Conservation (phyloP, 2,888 invertebrate genomes). For the Acrobasis repandana region DNA sequence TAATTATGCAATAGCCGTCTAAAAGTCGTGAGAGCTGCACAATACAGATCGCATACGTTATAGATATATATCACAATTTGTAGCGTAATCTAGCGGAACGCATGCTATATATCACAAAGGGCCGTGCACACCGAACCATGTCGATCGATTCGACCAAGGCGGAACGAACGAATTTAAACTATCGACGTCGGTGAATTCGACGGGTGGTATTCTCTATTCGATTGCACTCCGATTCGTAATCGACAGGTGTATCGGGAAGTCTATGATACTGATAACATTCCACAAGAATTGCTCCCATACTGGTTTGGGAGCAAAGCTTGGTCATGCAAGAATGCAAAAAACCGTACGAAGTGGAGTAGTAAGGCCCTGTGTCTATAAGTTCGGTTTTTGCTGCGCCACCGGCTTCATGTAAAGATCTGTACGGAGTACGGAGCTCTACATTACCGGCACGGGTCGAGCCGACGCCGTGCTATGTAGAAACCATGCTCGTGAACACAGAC, state of each 20-base stretch:
- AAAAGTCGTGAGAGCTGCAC: constrained; percentile 2
- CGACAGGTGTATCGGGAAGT: background rate
- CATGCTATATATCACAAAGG: constrained; percentile 49
- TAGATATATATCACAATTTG: constrained; percentile 56
- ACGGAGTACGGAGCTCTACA: too few species aligned
- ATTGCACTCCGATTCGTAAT: constrained; percentile 4
- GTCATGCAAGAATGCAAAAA: too few species aligned
- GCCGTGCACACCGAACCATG: constrained; percentile 34
- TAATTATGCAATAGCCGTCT: background rate
- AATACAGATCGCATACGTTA: constrained; percentile 9
- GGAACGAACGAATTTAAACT: constrained; percentile 23
- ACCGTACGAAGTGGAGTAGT: too few species aligned
- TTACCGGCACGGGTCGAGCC: too few species aligned
- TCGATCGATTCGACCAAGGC: constrained; percentile 21
- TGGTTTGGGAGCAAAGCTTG: too few species aligned
- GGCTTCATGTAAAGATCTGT: too few species aligned
- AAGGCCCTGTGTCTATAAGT: too few species aligned
- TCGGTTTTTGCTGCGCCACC: too few species aligned
- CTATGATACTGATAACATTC: background rate
- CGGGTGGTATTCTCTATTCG: background rate
- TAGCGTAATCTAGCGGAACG: constrained; percentile 57
- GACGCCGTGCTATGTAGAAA: too few species aligned
- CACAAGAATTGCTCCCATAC: background rate
- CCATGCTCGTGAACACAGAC: too few species aligned
- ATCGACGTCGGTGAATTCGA: constrained; percentile 7